Evolutionary conservation across 2,113 vertebrate genomes (phyloP).

Genomic region (Myocastor coypus): DNA sequence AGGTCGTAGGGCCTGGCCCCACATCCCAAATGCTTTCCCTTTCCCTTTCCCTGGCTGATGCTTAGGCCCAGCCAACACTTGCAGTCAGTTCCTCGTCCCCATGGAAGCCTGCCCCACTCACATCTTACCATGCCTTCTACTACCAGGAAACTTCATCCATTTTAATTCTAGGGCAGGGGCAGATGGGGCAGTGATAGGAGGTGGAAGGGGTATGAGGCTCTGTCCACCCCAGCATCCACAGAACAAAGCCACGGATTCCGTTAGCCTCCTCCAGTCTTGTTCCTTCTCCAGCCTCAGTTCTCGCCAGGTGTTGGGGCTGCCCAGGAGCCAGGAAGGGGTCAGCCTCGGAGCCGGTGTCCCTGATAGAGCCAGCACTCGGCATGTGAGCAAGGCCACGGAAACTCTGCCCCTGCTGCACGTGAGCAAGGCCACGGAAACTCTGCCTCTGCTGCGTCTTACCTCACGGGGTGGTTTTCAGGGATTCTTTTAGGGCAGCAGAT

Average conservation of each 20-base stretch:
- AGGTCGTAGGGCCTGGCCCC: background rate
- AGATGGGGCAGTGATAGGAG: background rate
- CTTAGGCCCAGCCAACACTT: background rate
- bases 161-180: background rate
- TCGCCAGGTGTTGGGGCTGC: background rate
- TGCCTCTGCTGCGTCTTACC: slow-evolving; percentile 91
- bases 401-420: slow-evolving; percentile 84
- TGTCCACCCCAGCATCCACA: background rate
- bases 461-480: slow-evolving; percentile 98
- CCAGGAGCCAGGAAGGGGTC: background rate
- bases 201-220: background rate
- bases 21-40: background rate
- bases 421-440: slow-evolving; percentile 80
- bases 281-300: slow-evolving; percentile 47
- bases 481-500: slow-evolving; percentile 94
- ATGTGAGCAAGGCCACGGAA: slow-evolving; percentile 76
- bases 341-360: background rate
- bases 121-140: slow-evolving; percentile 35
- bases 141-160: background rate
- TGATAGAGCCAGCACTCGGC: background rate
- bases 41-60: background rate
- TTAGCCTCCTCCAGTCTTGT: background rate
- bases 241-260: slow-evolving; percentile 74
- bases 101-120: background rate
- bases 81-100: background rate